These are phyloP conservation scores for Athrips mouffetella DNA, from an alignment of 2,888 invertebrate genomes.

Conservation along the genomic window DNA sequence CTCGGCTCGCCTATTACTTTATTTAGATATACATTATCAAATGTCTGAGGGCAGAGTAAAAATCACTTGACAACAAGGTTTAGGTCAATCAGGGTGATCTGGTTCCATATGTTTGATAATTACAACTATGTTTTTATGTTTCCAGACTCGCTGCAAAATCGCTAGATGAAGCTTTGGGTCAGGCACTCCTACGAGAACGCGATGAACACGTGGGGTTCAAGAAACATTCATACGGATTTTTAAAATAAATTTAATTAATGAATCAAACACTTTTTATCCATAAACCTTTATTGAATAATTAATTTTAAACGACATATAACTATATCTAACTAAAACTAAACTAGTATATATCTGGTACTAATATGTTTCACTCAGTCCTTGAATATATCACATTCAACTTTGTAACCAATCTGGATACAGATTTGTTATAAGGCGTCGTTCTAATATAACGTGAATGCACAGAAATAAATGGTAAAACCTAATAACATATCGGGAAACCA, in stretches of 20 bases:
- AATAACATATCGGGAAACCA: no score
- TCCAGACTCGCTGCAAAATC: conserved; percentile 78
- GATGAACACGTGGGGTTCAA: conserved; percentile 51
- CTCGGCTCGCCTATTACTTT: no score
- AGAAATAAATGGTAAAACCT: no score
- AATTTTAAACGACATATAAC: conserved; percentile 9
- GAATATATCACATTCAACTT: conserved; percentile 35
- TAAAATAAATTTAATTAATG: conserved; percentile 65
- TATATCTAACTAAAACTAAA: conserved; percentile 6
- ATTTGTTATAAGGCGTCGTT: not conserved
- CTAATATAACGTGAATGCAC: no score
- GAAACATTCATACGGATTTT: conserved; percentile 75
- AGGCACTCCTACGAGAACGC: conserved; percentile 80
- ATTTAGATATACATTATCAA: no score
- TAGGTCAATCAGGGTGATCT: no score
- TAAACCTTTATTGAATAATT: conserved; percentile 38
- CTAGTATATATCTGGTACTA: conserved; percentile 8
- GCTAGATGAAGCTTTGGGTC: conserved; percentile 82
- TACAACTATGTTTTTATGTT: not conserved
- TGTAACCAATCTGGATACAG: conserved; percentile 21
- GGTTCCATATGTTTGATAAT: not conserved
- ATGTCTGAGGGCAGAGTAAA: no score
- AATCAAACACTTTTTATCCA: conserved; percentile 8
- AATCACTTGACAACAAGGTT: no score
- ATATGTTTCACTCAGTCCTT: conserved; percentile 29